phyloP scores from a whole-genome alignment of 92 coral and sea anemone species.

The Palythoa grandis region DNA sequence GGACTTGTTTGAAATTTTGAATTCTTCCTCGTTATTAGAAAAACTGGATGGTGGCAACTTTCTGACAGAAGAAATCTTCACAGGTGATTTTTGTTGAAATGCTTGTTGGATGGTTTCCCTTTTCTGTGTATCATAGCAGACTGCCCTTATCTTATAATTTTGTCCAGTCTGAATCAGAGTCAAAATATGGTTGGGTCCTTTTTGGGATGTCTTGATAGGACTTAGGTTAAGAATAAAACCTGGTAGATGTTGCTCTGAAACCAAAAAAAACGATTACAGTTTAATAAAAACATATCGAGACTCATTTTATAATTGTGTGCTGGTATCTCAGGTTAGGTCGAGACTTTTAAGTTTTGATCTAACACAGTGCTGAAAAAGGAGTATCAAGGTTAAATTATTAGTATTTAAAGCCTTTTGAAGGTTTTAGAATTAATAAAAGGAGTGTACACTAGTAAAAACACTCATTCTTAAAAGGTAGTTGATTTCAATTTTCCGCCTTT shows the following conservation, averaged over 20 bases:
- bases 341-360: neutral
- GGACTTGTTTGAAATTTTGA: slow-evolving; percentile 13
- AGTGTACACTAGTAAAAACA: neutral
- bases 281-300: neutral
- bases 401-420: neutral
- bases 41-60: slow-evolving; percentile 6
- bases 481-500: neutral
- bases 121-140: neutral
- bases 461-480: neutral
- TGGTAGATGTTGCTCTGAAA: neutral
- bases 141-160: neutral
- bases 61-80: slow-evolving; percentile 15
- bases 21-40: slow-evolving; percentile 15
- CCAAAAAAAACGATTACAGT: neutral
- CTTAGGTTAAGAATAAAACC: slow-evolving; percentile 15
- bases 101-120: slow-evolving; percentile 22
- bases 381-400: neutral
- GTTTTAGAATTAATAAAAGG: slow-evolving; percentile 1
- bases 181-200: neutral
- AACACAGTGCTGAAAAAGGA: slow-evolving; percentile 13
- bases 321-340: slow-evolving; percentile 19
- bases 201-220: slow-evolving; percentile 11
- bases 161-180: neutral
- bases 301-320: neutral
- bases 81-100: slow-evolving; percentile 31